Conservation (phyloP, 23 tunicate species). For the Ciona savignyi region DNA sequence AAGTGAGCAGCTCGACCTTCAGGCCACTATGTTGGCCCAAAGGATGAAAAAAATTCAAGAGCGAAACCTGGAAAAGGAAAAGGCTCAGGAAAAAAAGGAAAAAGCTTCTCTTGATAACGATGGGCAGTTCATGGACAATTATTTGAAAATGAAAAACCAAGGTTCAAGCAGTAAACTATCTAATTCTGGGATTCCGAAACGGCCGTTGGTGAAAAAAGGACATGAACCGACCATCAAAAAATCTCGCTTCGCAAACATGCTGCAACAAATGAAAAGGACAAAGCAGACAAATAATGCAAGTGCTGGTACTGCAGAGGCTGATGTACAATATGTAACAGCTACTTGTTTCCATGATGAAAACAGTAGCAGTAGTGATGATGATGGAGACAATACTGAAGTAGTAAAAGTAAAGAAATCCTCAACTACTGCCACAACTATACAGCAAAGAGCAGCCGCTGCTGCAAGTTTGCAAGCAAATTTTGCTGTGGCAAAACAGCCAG, state of each 20-base stretch:
- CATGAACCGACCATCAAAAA: constrained; percentile 33
- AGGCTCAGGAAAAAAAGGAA: background rate
- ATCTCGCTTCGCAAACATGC: constrained; percentile 73
- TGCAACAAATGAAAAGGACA: constrained; percentile 70
- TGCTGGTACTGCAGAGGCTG: constrained; percentile 3
- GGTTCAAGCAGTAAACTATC: constrained; percentile 6
- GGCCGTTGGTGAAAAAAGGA: background rate
- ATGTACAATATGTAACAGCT: constrained; percentile 21
- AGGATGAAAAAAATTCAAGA: constrained; percentile 42
- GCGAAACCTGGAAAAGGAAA: constrained; percentile 1
- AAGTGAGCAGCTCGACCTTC: constrained; percentile 34
- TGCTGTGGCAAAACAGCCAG: background rate
- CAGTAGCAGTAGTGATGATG: constrained; percentile 49
- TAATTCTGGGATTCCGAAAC: background rate
- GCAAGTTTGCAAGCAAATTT: constrained; percentile 21
- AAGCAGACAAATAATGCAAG: background rate
- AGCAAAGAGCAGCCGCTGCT: background rate
- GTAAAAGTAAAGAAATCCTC: background rate
- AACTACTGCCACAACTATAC: background rate
- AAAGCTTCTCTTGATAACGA: constrained; percentile 20
- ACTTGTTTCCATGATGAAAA: constrained; percentile 56
- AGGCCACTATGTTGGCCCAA: constrained; percentile 37
- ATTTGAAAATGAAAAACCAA: constrained; percentile 30
- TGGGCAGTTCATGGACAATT: constrained; percentile 79
- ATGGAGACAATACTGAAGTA: background rate